Base-by-base conservation (phyloP, 1,140 invertebrate species). In the Drosophila orena region DNA sequence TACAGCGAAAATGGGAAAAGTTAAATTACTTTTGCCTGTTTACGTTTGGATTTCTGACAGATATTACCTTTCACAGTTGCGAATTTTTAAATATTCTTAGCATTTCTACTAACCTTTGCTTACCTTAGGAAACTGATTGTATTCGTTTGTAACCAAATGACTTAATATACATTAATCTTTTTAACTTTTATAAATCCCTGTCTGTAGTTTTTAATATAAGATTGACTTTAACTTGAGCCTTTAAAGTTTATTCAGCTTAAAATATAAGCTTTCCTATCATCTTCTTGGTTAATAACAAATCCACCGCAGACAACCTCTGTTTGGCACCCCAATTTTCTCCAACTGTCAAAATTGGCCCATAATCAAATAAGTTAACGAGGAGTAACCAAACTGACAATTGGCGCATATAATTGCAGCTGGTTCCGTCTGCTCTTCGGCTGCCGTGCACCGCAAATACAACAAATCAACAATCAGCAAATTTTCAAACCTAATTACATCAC, bases 291-390 rank as follows among this genome's bases (percentile, higher is more conserved):
- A 27, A 27, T 27, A 27, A 27, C 6, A 27, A 27, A 27, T 27
- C 34, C 42, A 15, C 15, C 10, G 1, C 12, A 46, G 5, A 3
- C 17, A 12, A 20, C 12, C 24, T 40, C 17, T 47, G 17, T 34
- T 57, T 34, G n/a, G 30, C 38, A 2, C 15, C 43, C 24, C 46
- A n/a, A 46, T 15, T 42, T 22, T 15, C 53, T 47, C 46, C 44
- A 59, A 37, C 57, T 14, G 22, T 8, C 62, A 14, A 86, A 86
- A 86, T 86, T 79, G 65, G 83, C 76, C 75, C 79, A 76, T 86
- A 88, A 86, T 86, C 83, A 88, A 86, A 86, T 86, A 88, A 83
- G 75, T 73, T 81, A 86, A 88, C 79, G 84, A 88, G 75, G 46
- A 88, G 78, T 78, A 76, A 76, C 64, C 78, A 86, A 75, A 81